phyloP scores from a whole-genome alignment of 2,797 vertebrate species.

The Tinamus major region DNA sequence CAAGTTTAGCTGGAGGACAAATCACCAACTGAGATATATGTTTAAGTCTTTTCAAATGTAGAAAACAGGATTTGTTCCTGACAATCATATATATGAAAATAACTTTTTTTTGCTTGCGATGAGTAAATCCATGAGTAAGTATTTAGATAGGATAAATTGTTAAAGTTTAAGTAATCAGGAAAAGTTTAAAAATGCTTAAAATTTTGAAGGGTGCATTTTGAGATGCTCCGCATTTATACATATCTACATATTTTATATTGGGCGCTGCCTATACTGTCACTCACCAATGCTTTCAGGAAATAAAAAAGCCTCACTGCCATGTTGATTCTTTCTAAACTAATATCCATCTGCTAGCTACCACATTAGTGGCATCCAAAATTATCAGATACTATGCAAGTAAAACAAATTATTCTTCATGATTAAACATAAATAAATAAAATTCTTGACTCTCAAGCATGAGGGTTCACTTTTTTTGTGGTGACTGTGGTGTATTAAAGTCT shows the following conservation, averaged over 20 bases:
- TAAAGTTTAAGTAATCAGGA: neutral
- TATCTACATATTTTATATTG: neutral
- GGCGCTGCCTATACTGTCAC: neutral
- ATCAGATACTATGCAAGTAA: neutral
- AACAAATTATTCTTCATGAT: neutral
- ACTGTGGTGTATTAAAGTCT: neutral
- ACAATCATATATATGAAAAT: neutral
- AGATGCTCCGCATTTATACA: neutral
- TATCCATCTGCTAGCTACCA: neutral
- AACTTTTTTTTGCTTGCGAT: neutral
- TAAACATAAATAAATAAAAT: neutral
- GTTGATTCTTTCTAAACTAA: neutral
- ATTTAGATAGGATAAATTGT: neutral
- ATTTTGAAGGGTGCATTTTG: neutral
- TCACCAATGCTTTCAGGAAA: neutral
- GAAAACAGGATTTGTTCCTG: neutral
- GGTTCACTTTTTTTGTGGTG: neutral
- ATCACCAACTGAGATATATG: neutral
- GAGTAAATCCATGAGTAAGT: too few relatives aligned
- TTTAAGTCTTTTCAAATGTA: neutral
- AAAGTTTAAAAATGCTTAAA: neutral
- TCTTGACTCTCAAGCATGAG: neutral
- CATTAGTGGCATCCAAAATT: neutral
- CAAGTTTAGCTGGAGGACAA: neutral
- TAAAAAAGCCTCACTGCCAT: accelerated